A percentile compares a stretch with the other conserved stretches of the same genome.
Conservation (phyloP, 2,797 vertebrate species). For the Chrysolophus pictus region DNA sequence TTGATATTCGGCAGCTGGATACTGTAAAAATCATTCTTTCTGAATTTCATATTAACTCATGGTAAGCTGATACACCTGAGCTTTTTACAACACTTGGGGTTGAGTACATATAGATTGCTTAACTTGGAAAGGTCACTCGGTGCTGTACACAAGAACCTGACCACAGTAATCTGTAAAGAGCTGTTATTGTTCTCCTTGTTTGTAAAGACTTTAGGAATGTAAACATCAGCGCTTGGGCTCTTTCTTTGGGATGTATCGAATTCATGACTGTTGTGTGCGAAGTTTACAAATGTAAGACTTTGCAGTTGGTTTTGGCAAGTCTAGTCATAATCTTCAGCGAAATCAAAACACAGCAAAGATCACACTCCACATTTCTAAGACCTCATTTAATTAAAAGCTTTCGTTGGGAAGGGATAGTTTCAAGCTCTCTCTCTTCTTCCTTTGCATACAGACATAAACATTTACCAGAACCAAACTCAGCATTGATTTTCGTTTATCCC, state of each 20-base stretch:
- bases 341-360: conserved; percentile 65
- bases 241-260: conserved; percentile 54
- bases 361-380: conserved; percentile 57
- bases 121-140: conserved; percentile 42
- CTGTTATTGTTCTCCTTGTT: conserved; percentile 69
- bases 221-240: conserved; percentile 52
- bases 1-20: conserved; percentile 50
- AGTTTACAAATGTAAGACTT: conserved; percentile 37
- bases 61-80: conserved; percentile 52
- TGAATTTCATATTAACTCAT: background rate
- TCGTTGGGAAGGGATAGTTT: conserved; percentile 24
- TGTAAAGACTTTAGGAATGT: conserved; percentile 69
- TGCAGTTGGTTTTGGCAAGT: conserved; percentile 59
- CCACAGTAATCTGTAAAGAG: conserved; percentile 59
- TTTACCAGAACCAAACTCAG: conserved; percentile 35
- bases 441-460: conserved; percentile 72
- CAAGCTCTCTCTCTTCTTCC: conserved; percentile 21
- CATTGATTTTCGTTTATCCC: conserved; percentile 63
- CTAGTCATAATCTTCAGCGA: conserved; percentile 34
- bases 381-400: conserved; percentile 68
- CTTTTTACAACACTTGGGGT: background rate
- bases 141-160: conserved; percentile 41
- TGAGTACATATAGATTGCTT: conserved; percentile 43
- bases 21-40: conserved; percentile 47
- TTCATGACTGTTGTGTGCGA: background rate